A percentile compares a stretch with the other conserved stretches of the same genome.
These are phyloP conservation scores for Amphilophus citrinellus DNA, from an alignment of 2,113 vertebrate genomes.

Conservation along the genomic window DNA sequence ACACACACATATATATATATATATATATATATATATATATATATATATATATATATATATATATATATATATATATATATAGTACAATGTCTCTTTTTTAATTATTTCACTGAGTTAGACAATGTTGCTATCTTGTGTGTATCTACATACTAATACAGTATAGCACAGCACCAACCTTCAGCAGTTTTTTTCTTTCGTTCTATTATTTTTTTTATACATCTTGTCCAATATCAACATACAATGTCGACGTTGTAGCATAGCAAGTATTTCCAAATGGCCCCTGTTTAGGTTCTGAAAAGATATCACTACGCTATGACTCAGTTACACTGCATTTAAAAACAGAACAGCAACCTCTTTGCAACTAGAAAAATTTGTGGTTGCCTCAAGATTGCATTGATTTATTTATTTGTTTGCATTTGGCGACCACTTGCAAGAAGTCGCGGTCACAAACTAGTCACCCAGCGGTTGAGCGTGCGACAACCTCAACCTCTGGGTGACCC, in stretches of 20 bases:
- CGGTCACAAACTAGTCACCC: background rate
- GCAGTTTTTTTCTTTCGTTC: background rate
- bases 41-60: slow-evolving; percentile 24
- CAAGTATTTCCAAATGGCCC: background rate
- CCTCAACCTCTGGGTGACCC: background rate
- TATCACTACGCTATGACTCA: too few relatives aligned
- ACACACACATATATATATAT: background rate
- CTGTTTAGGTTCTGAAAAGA: background rate
- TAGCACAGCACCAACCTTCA: slow-evolving; percentile 50
- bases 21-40: background rate
- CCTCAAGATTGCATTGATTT: too few relatives aligned
- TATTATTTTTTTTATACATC: background rate
- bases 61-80: background rate
- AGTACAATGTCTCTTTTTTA: slow-evolving; percentile 51
- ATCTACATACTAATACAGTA: slow-evolving; percentile 67
- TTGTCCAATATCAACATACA: background rate
- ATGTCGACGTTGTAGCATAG: background rate
- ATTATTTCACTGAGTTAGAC: slow-evolving; percentile 62
- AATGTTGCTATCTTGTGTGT: slow-evolving; percentile 67
- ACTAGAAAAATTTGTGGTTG: too few relatives aligned
- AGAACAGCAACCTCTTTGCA: too few relatives aligned
- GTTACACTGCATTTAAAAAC: too few relatives aligned
- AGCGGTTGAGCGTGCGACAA: background rate
- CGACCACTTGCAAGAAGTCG: too few relatives aligned
- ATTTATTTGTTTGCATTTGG: too few relatives aligned